Evolutionary conservation across 2,797 vertebrate species (phyloP).

Genomic region (Enteromius anoplus): DNA sequence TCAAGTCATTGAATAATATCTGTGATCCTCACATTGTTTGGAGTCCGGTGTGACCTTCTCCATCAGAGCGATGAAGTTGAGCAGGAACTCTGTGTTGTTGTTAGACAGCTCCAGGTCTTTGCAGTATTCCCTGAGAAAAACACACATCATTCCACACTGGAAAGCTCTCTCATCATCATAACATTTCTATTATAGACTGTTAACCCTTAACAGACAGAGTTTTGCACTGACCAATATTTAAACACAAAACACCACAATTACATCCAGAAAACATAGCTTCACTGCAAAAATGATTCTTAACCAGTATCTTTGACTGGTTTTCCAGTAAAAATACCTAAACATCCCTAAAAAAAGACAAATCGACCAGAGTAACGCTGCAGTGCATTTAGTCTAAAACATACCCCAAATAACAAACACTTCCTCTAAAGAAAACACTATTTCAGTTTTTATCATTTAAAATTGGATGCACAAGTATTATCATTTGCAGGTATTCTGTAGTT

Average conservation of each 20-base stretch:
- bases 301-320: background rate
- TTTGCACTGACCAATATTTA: background rate
- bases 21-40: conserved; percentile 90
- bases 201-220: background rate
- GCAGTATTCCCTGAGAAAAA: conserved; percentile 93
- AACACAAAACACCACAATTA: background rate
- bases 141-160: conserved; percentile 29
- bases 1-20: background rate
- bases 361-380: background rate
- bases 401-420: background rate
- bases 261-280: background rate
- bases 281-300: background rate
- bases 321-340: background rate
- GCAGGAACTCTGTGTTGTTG: conserved; percentile 99
- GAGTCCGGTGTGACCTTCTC: conserved; percentile 99
- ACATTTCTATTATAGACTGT: background rate
- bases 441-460: background rate
- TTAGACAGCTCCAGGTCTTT: conserved; percentile 95
- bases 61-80: conserved; percentile 98
- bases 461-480: background rate
- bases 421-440: background rate
- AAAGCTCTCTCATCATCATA: background rate
- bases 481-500: background rate
- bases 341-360: background rate
- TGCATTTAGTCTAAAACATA: background rate